These are phyloP conservation scores for Meganola albula DNA, from an alignment of 2,888 invertebrate species.

Conservation along the genomic window DNA sequence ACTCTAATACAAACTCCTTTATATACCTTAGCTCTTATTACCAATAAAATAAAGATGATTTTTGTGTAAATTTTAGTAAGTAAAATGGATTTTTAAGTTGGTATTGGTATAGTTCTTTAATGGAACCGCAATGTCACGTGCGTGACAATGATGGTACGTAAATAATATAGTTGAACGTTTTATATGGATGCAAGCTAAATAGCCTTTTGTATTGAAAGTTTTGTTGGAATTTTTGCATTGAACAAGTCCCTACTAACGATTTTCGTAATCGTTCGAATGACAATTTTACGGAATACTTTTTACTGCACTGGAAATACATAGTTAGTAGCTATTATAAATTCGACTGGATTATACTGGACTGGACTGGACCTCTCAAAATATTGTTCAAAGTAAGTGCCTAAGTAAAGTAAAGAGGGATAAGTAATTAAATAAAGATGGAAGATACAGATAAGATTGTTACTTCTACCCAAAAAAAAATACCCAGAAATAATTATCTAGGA, in stretches of 20 bases:
- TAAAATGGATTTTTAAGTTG: constrained; percentile 22
- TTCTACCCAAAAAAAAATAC: too few species aligned
- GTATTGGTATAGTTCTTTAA: constrained; percentile 66
- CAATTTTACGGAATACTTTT: too few species aligned
- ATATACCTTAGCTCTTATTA: constrained; percentile 13
- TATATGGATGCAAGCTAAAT: constrained; percentile 51
- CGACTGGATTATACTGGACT: too few species aligned
- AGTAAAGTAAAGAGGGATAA: too few species aligned
- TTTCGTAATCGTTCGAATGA: background rate
- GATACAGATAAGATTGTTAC: too few species aligned
- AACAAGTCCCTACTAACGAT: too few species aligned
- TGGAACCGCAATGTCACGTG: constrained; percentile 66
- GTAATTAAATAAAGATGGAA: too few species aligned
- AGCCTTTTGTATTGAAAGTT: constrained; percentile 44
- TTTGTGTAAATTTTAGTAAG: constrained; percentile 11
- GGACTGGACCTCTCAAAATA: too few species aligned
- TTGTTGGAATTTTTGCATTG: constrained; percentile 39
- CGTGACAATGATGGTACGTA: constrained; percentile 73
- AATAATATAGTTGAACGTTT: constrained; percentile 59
- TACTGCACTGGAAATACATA: too few species aligned
- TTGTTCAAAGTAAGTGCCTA: too few species aligned
- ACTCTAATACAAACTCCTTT: constrained; percentile 12
- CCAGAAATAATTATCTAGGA: too few species aligned
- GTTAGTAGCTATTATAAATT: too few species aligned
- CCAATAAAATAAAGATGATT: constrained; percentile 16